Conservation (phyloP, 1,140 invertebrate species). For the Diplogasteroides magnus region DNA sequence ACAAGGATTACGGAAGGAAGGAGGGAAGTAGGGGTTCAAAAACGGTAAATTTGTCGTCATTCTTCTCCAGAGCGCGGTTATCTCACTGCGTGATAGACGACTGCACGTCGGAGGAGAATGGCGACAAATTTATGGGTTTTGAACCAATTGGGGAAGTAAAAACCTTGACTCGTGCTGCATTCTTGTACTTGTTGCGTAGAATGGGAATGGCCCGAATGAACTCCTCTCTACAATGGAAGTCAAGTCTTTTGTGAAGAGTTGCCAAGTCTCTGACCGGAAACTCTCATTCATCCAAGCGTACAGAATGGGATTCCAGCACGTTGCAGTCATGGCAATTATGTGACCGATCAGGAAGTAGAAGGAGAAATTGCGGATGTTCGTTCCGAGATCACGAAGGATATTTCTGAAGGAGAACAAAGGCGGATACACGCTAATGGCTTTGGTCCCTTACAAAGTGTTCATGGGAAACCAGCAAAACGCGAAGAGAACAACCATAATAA, state of each 20-base stretch:
- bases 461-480: slow-evolving; percentile 77
- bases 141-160: too few relatives aligned
- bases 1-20: background rate
- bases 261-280: slow-evolving; percentile 28
- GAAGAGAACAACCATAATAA: slow-evolving; percentile 92
- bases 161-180: slow-evolving; percentile 10
- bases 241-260: background rate
- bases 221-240: slow-evolving; percentile 29
- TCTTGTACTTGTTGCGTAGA: slow-evolving; percentile 11
- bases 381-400: slow-evolving; percentile 76
- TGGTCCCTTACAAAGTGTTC: slow-evolving; percentile 40
- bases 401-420: slow-evolving; percentile 59
- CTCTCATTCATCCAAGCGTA: slow-evolving; percentile 88
- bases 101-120: too few relatives aligned
- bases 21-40: too few relatives aligned
- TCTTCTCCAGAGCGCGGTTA: too few relatives aligned
- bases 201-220: slow-evolving; percentile 40
- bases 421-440: background rate
- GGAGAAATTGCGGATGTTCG: slow-evolving; percentile 67
- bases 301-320: slow-evolving; percentile 88
- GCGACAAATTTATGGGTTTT: too few relatives aligned
- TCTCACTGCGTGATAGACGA: too few relatives aligned
- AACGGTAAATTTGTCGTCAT: too few relatives aligned
- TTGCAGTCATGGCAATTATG: slow-evolving; percentile 87
- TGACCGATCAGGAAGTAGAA: slow-evolving; percentile 82